Base-by-base conservation (phyloP, 2,888 invertebrate genomes). In the Troides aeacus region DNA sequence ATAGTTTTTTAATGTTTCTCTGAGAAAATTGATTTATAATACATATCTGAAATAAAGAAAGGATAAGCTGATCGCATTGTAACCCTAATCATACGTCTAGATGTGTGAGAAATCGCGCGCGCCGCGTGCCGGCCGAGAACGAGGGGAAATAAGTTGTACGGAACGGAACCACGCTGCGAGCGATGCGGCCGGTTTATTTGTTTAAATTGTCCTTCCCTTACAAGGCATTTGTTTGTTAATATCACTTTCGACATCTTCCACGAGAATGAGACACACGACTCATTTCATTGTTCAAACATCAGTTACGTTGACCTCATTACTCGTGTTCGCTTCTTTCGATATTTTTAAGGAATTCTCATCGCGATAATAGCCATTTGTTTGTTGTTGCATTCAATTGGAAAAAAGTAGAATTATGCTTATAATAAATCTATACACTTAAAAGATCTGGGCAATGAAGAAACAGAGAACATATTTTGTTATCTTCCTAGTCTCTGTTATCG, bases 141-240 rank as follows among this genome's bases (percentile, higher is more conserved):
- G 84, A 83, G 80, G 77, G 76, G 77, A 81, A 75, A 88, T 89
- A 84, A 84, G 83, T 87, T 85, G 84, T 85, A 83, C 80, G 83
- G 84, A 74, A 81, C 82, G 83, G 84, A 74, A 81, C 82, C 90
- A 88, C 84, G 90, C 90, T 87, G 90, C 73, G 90, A 82, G 74
- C 82, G 85, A 84, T 87, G 81, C 83, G 77, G 72, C 74, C 69
- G 56, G 67, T 57, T 88, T 87, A 84, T 88, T 85, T 88, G 83
- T 87, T 81, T 84, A 73, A 75, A 80, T 82, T 71, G 70, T 75
- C 70, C 79, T 77, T 72, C 68, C 63, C 56, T 67, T 69, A 68
- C 72, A 71, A 74, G 71, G 71, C 71, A 72, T 76, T 75, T 76
- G 74, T 76, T 72, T 73, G 75, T 77, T 78, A 75, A 77, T 76